A percentile compares a stretch with the other conserved stretches of the same genome.
These are phyloP conservation scores for Coreius guichenoti DNA, from an alignment of 2,797 vertebrate species.

Conservation along the genomic window DNA sequence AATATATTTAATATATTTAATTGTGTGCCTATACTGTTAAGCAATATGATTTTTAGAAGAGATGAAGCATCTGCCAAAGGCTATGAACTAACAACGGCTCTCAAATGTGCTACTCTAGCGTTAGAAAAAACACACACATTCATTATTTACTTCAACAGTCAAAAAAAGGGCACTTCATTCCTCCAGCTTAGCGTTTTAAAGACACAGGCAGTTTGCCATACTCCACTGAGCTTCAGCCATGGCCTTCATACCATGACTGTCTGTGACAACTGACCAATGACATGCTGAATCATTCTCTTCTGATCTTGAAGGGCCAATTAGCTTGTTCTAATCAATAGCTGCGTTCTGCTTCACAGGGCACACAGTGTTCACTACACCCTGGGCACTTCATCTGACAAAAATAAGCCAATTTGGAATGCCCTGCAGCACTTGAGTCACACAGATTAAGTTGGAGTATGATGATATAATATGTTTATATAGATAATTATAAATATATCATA, in stretches of 20 bases:
- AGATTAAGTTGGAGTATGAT: background rate
- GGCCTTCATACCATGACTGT: background rate
- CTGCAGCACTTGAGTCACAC: background rate
- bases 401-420: background rate
- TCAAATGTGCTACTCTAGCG: background rate
- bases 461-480: background rate
- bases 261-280: background rate
- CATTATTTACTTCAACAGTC: constrained; percentile 32
- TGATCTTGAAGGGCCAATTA: constrained; percentile 5
- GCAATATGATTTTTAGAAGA: background rate
- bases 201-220: background rate
- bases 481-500: background rate
- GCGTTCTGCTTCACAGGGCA: background rate
- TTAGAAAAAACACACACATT: constrained; percentile 16
- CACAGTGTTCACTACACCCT: background rate
- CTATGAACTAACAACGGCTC: constrained; percentile 30
- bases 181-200: constrained; percentile 27
- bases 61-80: background rate
- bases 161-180: constrained; percentile 26
- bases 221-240: background rate
- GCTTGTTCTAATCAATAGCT: background rate
- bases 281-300: background rate
- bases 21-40: background rate
- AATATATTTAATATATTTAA: background rate
- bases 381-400: background rate